Evolutionary conservation across 2,797 vertebrate genomes (phyloP), one percentile per base, ranked within the genome.

Genomic region (Tinamus major): DNA sequence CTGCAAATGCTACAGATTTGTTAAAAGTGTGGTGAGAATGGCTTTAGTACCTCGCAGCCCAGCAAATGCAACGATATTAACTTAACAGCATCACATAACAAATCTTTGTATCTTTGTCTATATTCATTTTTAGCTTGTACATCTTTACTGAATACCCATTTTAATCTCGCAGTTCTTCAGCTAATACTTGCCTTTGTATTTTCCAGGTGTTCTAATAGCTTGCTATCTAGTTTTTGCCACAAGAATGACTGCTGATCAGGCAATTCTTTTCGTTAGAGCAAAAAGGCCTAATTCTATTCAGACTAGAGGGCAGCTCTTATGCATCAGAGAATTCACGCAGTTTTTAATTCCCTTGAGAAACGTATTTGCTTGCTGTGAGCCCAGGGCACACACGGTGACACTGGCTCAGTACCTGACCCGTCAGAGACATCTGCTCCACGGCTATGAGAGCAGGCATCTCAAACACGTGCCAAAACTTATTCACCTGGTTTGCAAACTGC

Each of bases 261-360:
- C 99, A 26, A 99, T 99, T 94, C 96, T 99, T 94, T 99, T 99
- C 92, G 98, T 99, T 48, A 97, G 99, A 70, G 98, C 99, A 51
- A 99, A 99, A 95, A 98, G 99, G 75, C 99, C 99, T 55, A 99
- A 99, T 93, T 99, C 99, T 62, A 99, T 99, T 95, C 99, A 99
- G 96, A 99, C 99, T 4, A 97, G 99, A 90, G 99, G 99, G 62
- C 99, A 99, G 97, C 95, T 99, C 49, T 94, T 99, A 24, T 99
- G 99, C 13, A 97, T 99, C 42, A 96, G 98, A 70, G 99, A 99
- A 93, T 99, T 99, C 58, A 98, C 99, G 9, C 99, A 99, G 96
- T 99, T 99, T 95, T 97, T 99, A 72, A 98, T 98, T 51, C 99
- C 99, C 6, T 98, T 99, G 49, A 97, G 98, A 64, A 99, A 97